These are phyloP conservation scores for Chelidonichthys spinosus DNA, from an alignment of 2,797 vertebrate species.

Conservation along the genomic window DNA sequence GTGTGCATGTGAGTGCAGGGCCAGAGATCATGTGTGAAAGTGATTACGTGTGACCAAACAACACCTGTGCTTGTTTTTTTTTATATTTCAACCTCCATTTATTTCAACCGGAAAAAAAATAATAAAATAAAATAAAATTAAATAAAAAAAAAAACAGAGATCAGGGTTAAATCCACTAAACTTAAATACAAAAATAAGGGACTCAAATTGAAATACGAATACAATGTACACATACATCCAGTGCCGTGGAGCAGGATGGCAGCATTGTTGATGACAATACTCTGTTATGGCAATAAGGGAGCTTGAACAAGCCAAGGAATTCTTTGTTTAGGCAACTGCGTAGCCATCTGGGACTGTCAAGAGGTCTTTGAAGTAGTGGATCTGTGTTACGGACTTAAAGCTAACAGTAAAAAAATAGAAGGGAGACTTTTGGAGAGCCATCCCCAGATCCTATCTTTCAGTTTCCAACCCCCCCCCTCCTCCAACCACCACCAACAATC, in stretches of 20 bases:
- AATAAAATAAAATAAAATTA: too few relatives aligned
- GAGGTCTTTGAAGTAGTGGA: constrained; percentile 63
- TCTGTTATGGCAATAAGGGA: constrained; percentile 74
- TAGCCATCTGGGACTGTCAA: constrained; percentile 61
- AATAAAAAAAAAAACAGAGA: constrained; percentile 56
- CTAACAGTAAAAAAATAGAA: constrained; percentile 84
- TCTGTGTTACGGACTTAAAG: constrained; percentile 77
- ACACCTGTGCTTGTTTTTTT: constrained; percentile 65
- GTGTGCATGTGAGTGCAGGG: constrained; percentile 5
- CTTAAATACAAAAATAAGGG: constrained; percentile 85
- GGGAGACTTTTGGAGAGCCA: constrained; percentile 73
- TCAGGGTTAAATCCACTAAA: constrained; percentile 79
- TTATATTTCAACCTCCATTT: constrained; percentile 82
- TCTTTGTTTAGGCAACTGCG: constrained; percentile 75
- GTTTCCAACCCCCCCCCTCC: neutral
- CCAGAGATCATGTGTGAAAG: constrained; percentile 18
- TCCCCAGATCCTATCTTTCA: constrained; percentile 67
- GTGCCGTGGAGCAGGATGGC: constrained; percentile 78
- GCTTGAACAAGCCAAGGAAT: constrained; percentile 69
- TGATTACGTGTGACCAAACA: constrained; percentile 58
- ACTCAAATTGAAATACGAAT: constrained; percentile 78
- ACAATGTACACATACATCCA: constrained; percentile 80
- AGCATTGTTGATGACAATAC: constrained; percentile 77
- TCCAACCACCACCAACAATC: neutral
- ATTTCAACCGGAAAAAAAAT: constrained; percentile 68